These are phyloP conservation scores for Whitmania pigra DNA, from an alignment of 1,140 invertebrate genomes.

Conservation along the genomic window DNA sequence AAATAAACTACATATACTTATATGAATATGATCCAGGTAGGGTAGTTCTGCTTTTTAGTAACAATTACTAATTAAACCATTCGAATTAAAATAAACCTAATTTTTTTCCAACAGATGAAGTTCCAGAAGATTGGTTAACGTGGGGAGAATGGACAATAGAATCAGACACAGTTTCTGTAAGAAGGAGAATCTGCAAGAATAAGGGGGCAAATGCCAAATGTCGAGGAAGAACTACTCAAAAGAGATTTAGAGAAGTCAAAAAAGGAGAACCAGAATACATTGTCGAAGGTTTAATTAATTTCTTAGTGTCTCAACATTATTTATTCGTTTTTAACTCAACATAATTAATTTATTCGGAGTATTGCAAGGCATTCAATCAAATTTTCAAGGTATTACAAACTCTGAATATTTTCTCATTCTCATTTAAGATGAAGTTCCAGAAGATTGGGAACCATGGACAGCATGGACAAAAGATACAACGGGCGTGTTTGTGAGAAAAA, in stretches of 20 bases:
- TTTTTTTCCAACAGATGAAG: background rate
- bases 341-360: no score
- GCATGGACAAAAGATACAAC: background rate
- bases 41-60: no score
- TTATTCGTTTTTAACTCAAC: no score
- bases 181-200: constrained; percentile 3
- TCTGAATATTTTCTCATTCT: background rate
- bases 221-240: constrained; percentile 6
- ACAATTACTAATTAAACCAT: no score
- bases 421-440: constrained; percentile 1
- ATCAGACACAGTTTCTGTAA: background rate
- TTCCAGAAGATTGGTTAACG: constrained; percentile 1
- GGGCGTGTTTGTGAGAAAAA: background rate
- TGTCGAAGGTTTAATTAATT: no score
- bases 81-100: background rate
- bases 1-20: background rate
- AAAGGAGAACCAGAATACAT: no score
- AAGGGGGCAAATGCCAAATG: background rate
- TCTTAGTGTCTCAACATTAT: no score
- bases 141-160: background rate
- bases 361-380: no score
- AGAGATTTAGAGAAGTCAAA: background rate
- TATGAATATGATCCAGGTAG: no score
- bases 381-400: background rate
- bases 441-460: background rate